Evolutionary conservation across 2,113 vertebrate species (phyloP), one percentile per base, ranked within the genome.

Genomic region (Rhabdomys dilectus): DNA sequence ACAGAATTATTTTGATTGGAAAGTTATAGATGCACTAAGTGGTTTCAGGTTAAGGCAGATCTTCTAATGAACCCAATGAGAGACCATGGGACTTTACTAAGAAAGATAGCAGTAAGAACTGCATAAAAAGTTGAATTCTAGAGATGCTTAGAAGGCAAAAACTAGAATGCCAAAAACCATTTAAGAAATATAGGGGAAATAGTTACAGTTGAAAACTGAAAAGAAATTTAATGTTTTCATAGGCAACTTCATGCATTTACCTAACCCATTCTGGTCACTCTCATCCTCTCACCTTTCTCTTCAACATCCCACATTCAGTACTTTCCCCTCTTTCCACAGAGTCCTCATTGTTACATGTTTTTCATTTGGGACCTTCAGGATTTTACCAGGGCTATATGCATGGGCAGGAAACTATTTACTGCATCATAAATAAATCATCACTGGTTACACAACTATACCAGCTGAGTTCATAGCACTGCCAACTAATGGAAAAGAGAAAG

Each of bases 31-130:
- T 36, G 12, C 31, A 48, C 19, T 1, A 89, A 78, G 9, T 77
- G 10, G 3, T 22, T 81, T 24, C 17, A 60, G 19, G 19, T 82
- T 42, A 88, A 21, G 11, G 12, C 60, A 9, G 31, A 26, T 68
- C 77, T 93, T 95, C 1, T 36, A 73, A 75, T 11, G n/a, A 88
- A 42, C 21, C 2, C 68, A 64, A 39, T 58, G 48, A 89, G 22
- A 91, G 5, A 53, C 3, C 31, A 68, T 17, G 17, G 53, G 22
- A 56, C 31, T 56, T 89, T 72, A 51, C 66, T 15, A 3, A 66
- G 12, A 29, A 48, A 19, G 3, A 39, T 31, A 7, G 34, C 5
- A 66, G 0, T 17, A 6, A 1, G 1, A 17, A 3, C 12, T 3
- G 4, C 51, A 10, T 36, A 39, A 84, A 77, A 4, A 0, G 7